phyloP scores from a whole-genome alignment of 2,797 vertebrate genomes.

The Kryptolebias ocellatus region DNA sequence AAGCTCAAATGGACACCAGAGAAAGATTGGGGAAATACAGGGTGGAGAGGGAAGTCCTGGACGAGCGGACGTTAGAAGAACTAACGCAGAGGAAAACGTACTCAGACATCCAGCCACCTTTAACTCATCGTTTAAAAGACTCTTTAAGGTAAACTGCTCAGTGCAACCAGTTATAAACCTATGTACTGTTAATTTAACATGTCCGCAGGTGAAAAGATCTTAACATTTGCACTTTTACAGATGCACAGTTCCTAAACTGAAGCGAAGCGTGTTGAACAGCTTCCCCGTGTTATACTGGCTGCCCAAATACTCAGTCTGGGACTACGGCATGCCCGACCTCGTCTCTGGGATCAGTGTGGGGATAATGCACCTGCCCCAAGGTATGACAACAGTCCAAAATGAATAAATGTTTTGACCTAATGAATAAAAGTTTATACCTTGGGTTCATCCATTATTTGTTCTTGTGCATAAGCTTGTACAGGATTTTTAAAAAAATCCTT shows the following conservation, averaged over 20 bases:
- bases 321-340: constrained; percentile 92
- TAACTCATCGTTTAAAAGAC: constrained; percentile 69
- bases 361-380: constrained; percentile 97
- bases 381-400: constrained; percentile 70
- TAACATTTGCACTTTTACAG: constrained; percentile 50
- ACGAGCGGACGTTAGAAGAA: constrained; percentile 87
- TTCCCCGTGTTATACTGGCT: constrained; percentile 91
- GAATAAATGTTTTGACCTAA: too few species aligned
- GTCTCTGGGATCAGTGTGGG: constrained; percentile 94
- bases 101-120: constrained; percentile 48
- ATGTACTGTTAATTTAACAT: not conserved
- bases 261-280: constrained; percentile 76
- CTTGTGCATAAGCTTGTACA: too few species aligned
- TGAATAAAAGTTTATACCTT: too few species aligned
- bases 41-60: constrained; percentile 82
- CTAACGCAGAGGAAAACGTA: constrained; percentile 76
- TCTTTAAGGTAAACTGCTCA: constrained; percentile 74
- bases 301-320: constrained; percentile 90
- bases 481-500: too few species aligned
- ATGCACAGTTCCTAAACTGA: constrained; percentile 83
- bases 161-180: not conserved
- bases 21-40: constrained; percentile 60
- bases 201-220: not conserved
- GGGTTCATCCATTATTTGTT: too few species aligned
- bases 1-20: constrained; percentile 63